These are phyloP conservation scores for Calephelis virginiensis DNA, from an alignment of 1,140 invertebrate genomes.

Conservation along the genomic window DNA sequence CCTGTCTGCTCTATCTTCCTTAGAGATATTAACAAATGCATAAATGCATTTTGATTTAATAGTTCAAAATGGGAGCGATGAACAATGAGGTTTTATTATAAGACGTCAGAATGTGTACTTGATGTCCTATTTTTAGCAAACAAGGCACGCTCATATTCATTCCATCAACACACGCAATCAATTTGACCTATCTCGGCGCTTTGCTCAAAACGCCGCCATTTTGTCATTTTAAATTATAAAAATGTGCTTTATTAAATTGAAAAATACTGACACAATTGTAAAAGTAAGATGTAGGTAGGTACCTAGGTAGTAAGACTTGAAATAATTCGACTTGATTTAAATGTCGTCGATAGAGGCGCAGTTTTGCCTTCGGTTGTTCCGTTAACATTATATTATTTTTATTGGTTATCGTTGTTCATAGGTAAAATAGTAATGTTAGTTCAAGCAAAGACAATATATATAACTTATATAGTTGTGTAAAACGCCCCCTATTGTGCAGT, in stretches of 20 bases:
- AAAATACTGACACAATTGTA: neutral
- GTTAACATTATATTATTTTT: no score
- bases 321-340: no score
- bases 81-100: slow-evolving; percentile 33
- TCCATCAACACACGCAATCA: slow-evolving; percentile 58
- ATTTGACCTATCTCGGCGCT: slow-evolving; percentile 57
- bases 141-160: slow-evolving; percentile 38
- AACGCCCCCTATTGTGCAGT: slow-evolving; percentile 37
- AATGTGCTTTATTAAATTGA: neutral
- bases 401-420: no score
- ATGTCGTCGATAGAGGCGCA: neutral
- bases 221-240: neutral
- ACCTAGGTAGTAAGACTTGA: no score
- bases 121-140: slow-evolving; percentile 45
- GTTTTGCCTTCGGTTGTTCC: no score
- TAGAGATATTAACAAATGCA: neutral
- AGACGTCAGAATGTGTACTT: slow-evolving; percentile 27
- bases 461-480: neutral
- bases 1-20: no score
- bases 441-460: no score
- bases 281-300: no score
- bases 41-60: neutral
- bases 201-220: slow-evolving; percentile 32
- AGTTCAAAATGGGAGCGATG: neutral
- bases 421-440: no score